Conservation (phyloP, 2,797 vertebrate species). For the Acanthis flammea region DNA sequence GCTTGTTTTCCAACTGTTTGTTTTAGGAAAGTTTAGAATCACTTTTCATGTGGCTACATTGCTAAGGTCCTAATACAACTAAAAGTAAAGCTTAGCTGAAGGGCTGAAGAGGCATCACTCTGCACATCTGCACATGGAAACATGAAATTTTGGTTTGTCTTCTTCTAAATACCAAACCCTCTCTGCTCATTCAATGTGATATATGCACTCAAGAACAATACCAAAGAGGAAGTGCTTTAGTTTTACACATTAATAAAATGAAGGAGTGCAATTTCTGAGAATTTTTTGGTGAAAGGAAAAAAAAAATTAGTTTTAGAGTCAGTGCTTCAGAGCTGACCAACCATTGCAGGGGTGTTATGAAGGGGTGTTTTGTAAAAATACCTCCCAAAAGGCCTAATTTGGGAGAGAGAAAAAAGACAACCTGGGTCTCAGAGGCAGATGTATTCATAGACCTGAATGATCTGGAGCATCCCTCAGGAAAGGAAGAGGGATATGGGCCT, state of each 20-base stretch:
- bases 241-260: not conserved
- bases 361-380: not conserved
- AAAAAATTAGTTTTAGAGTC: not conserved
- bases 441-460: not conserved
- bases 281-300: not conserved
- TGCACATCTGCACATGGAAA: not conserved
- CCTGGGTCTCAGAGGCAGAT: not conserved
- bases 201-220: not conserved
- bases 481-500: fast-evolving
- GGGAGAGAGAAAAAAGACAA: not conserved
- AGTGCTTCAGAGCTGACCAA: not conserved
- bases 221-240: not conserved
- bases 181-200: not conserved
- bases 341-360: not conserved
- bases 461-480: not conserved
- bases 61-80: not conserved
- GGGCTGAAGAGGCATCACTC: not conserved
- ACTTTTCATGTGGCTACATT: not conserved
- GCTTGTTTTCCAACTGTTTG: not conserved
- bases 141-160: not conserved
- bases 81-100: not conserved
- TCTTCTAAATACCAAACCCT: not conserved
- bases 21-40: not conserved
- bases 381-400: not conserved
- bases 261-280: not conserved